phyloP scores from a whole-genome alignment of 2,888 invertebrate species.

The Athripsodes cinereus region DNA sequence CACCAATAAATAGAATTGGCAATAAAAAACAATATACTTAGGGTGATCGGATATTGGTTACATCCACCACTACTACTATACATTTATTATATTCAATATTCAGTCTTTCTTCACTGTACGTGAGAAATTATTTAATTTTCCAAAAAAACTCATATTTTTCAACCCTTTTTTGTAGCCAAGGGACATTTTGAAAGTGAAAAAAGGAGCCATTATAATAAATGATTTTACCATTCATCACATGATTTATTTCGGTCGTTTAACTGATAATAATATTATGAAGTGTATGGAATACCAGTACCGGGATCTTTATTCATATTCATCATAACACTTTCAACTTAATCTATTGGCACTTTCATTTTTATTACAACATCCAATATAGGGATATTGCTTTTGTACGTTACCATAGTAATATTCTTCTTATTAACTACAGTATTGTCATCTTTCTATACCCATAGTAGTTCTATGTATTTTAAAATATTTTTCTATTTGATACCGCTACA shows the following conservation, averaged over 20 bases:
- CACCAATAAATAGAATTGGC: constrained; percentile 26
- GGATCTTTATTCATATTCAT: constrained; percentile 8
- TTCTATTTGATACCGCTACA: too few species aligned
- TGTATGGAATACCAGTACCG: neutral
- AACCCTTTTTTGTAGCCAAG: constrained; percentile 5
- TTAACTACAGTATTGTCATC: too few species aligned
- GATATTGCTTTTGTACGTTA: neutral
- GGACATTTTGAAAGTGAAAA: constrained; percentile 4
- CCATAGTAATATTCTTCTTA: too few species aligned
- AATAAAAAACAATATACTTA: constrained; percentile 27
- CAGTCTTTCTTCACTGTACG: constrained; percentile 10
- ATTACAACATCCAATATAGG: neutral
- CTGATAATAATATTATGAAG: constrained; percentile 23
- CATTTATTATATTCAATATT: constrained; percentile 22
- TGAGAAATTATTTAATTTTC: constrained; percentile 5
- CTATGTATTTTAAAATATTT: too few species aligned
- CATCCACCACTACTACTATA: neutral
- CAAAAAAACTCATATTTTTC: constrained; percentile 8
- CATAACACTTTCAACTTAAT: constrained; percentile 10
- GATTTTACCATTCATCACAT: constrained; percentile 15
- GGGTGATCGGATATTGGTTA: constrained; percentile 20
- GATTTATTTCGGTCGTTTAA: constrained; percentile 21
- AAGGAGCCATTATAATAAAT: constrained; percentile 9
- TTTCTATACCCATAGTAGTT: too few species aligned
- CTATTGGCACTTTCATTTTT: constrained; percentile 6